Evolutionary conservation across 2,888 invertebrate species (phyloP).

Genomic region (Metallyticus violacea): DNA sequence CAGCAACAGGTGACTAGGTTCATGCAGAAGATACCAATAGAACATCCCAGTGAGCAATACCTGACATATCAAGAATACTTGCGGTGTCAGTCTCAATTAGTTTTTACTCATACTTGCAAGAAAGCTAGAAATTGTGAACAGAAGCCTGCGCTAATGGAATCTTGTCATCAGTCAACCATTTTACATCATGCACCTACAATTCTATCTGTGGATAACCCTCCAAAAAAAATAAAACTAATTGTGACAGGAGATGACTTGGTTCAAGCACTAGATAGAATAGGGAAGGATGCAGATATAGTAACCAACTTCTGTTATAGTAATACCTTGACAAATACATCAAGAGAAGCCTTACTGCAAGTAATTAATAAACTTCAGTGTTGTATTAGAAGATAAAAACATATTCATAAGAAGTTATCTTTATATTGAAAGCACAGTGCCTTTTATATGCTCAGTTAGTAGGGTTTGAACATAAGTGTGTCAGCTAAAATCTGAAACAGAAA

Average conservation of each 20-base stretch:
- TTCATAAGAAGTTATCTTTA: background rate
- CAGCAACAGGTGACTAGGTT: constrained; percentile 13
- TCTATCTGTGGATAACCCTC: background rate
- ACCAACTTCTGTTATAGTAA: background rate
- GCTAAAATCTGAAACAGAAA: background rate
- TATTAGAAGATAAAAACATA: background rate
- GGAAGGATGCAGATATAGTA: background rate
- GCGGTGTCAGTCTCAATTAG: background rate
- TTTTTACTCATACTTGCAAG: constrained; percentile 13
- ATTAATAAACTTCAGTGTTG: background rate
- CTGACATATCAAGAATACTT: constrained; percentile 1
- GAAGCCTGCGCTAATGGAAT: background rate
- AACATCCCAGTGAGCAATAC: background rate
- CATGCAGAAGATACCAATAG: constrained; percentile 13
- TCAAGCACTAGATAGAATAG: background rate
- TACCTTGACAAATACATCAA: background rate
- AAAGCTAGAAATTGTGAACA: background rate
- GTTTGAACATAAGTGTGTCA: background rate
- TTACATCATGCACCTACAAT: background rate
- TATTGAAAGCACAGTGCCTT: background rate
- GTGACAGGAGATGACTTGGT: background rate
- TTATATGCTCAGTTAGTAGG: background rate
- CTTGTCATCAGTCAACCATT: no score
- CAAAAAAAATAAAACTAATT: background rate
- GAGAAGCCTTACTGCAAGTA: background rate